phyloP scores from a whole-genome alignment of 2,113 vertebrate species.

The Coryphaenoides rupestris region DNA sequence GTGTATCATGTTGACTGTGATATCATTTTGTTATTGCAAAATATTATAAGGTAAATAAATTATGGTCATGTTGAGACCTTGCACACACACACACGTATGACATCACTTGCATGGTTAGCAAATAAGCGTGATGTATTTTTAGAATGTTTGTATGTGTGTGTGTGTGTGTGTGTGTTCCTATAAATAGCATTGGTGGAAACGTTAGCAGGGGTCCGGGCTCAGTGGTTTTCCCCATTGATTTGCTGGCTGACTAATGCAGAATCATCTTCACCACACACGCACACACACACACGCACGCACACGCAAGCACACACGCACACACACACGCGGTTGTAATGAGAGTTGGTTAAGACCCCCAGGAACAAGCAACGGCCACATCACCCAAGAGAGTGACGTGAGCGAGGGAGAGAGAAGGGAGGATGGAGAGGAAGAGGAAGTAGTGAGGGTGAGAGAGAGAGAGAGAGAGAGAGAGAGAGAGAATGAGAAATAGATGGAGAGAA shows the following conservation, averaged over 20 bases:
- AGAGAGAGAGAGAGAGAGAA: neutral
- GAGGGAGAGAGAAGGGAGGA: neutral
- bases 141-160: constrained; percentile 12
- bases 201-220: constrained; percentile 79
- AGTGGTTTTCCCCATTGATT: constrained; percentile 98
- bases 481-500: neutral
- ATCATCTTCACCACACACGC: constrained; percentile 74
- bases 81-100: too few relatives aligned
- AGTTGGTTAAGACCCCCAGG: constrained; percentile 57
- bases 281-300: constrained; percentile 20
- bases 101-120: too few relatives aligned
- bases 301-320: too few relatives aligned
- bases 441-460: neutral
- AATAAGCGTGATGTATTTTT: neutral
- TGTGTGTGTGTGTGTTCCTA: constrained; percentile 21
- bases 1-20: too few relatives aligned
- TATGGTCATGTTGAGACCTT: too few relatives aligned
- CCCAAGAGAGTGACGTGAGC: constrained; percentile 27
- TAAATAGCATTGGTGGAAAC: constrained; percentile 59
- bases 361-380: constrained; percentile 45
- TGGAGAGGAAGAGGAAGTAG: too few relatives aligned
- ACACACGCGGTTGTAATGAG: constrained; percentile 48
- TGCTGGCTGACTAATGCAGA: constrained; percentile 89
- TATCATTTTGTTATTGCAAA: too few relatives aligned
- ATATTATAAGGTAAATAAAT: too few relatives aligned